Percentiles rank a stretch among this genome's conserved stretches.
Evolutionary conservation across 2,888 invertebrate species (phyloP).

Genomic region (Uloborus plumipes): DNA sequence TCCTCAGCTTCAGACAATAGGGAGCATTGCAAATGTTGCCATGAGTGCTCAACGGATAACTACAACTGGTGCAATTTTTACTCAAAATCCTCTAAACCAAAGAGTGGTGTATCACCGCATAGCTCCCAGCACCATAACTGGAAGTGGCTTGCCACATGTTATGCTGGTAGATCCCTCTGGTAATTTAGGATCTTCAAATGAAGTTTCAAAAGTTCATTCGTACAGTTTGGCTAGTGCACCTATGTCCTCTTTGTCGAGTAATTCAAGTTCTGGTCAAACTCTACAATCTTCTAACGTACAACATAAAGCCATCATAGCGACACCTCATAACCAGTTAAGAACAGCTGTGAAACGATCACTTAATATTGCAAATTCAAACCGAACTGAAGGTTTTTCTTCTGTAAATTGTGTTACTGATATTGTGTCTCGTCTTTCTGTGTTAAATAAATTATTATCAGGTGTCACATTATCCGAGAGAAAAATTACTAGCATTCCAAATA

Average conservation of each 20-base stretch:
- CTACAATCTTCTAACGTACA: constrained; percentile 18
- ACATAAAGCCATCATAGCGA: constrained; percentile 17
- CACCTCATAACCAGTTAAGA: constrained; percentile 24
- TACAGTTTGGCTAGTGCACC: constrained; percentile 58
- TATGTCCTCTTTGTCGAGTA: constrained; percentile 17
- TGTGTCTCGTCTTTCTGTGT: constrained; percentile 24
- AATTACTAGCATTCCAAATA: constrained; percentile 39
- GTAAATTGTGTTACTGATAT: constrained; percentile 32
- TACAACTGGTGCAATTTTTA: constrained; percentile 27
- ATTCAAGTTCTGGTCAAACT: constrained; percentile 12
- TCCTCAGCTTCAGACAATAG: constrained; percentile 35
- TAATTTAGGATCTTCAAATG: constrained; percentile 25
- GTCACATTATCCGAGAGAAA: constrained; percentile 16
- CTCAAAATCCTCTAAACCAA: constrained; percentile 33
- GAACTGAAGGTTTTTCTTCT: constrained; percentile 9
- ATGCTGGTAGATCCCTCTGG: constrained; percentile 36
- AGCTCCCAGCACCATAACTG: constrained; percentile 23
- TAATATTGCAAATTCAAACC: constrained; percentile 1
- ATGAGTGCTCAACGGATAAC: constrained; percentile 35
- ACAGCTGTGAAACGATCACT: constrained; percentile 31
- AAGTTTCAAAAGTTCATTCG: constrained; percentile 63
- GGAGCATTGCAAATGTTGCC: constrained; percentile 42
- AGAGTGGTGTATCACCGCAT: constrained; percentile 35
- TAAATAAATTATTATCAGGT: constrained; percentile 49
- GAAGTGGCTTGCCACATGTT: constrained; percentile 13